Evolutionary conservation across 2,888 invertebrate species (phyloP).

Genomic region (Lithophane ornitopus): DNA sequence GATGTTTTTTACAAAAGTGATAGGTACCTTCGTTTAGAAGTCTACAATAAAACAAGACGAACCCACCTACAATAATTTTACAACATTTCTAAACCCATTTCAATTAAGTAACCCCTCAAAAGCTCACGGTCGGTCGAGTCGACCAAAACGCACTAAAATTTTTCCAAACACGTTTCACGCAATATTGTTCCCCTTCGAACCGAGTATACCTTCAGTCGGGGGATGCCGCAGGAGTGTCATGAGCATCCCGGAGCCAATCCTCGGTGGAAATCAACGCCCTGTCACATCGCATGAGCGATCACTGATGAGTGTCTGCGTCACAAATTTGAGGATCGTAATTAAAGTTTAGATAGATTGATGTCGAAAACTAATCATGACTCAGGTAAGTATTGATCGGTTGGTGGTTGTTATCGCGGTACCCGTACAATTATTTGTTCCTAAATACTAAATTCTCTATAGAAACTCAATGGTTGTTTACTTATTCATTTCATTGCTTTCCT

Average conservation of each 20-base stretch:
- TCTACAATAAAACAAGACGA: not conserved
- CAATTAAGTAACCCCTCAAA: conserved; percentile 45
- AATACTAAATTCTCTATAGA: not conserved
- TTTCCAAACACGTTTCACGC: conserved; percentile 55
- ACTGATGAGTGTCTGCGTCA: conserved; percentile 55
- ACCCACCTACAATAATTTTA: not conserved
- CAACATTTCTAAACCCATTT: conserved; percentile 39
- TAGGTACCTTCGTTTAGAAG: not conserved
- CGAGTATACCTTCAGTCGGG: conserved; percentile 37
- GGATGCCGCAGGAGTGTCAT: conserved; percentile 55
- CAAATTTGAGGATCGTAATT: conserved; percentile 64
- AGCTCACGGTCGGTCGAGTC: conserved; percentile 29
- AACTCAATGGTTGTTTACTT: not conserved
- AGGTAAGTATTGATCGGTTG: conserved; percentile 27
- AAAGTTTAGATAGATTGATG: conserved; percentile 66
- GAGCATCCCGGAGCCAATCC: conserved; percentile 60
- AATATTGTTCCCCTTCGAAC: conserved; percentile 59
- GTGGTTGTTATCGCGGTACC: not conserved
- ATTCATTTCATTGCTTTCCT: not conserved
- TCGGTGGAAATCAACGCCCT: conserved; percentile 67
- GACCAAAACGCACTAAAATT: conserved; percentile 33
- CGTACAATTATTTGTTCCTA: not conserved
- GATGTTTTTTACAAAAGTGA: not conserved
- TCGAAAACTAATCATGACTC: conserved; percentile 62
- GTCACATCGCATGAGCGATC: conserved; percentile 67